phyloP scores from a whole-genome alignment of 2,888 invertebrate genomes.

The Pristionchus arcanus region DNA sequence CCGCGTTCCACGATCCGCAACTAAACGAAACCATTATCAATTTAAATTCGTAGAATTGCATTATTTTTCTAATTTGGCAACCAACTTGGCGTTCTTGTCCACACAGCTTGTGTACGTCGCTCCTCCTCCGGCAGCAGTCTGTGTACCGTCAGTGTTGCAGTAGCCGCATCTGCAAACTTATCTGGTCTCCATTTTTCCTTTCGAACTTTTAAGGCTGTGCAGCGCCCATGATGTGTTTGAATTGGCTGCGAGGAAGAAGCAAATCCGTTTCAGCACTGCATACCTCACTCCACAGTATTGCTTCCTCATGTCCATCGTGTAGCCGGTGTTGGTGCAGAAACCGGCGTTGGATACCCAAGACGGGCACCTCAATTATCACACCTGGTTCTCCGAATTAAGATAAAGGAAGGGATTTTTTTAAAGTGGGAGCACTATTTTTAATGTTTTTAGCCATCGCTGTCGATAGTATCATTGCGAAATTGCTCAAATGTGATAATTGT shows the following conservation, averaged over 20 bases:
- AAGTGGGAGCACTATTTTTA: no score
- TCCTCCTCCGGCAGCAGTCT: neutral
- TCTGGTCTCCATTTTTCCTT: no score
- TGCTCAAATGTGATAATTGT: no score
- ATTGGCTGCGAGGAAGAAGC: no score
- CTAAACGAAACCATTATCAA: neutral
- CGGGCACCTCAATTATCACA: neutral
- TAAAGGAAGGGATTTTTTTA: no score
- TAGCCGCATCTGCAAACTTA: constrained; percentile 7
- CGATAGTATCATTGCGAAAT: neutral
- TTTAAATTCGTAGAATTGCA: no score
- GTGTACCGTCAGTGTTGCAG: neutral
- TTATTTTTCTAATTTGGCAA: no score
- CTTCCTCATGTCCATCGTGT: neutral
- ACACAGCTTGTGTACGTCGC: neutral
- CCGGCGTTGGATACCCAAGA: neutral
- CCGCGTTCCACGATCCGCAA: neutral
- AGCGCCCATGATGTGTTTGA: no score
- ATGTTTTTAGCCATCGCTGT: no score
- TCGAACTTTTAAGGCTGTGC: no score
- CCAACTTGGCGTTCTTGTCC: neutral
- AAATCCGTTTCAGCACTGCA: no score
- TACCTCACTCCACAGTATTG: neutral
- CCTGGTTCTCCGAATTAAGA: no score
- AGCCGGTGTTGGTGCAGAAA: neutral